These are phyloP conservation scores for Ashinkailepas kermadecensis DNA, from an alignment of 2,888 invertebrate species.

Conservation along the genomic window DNA sequence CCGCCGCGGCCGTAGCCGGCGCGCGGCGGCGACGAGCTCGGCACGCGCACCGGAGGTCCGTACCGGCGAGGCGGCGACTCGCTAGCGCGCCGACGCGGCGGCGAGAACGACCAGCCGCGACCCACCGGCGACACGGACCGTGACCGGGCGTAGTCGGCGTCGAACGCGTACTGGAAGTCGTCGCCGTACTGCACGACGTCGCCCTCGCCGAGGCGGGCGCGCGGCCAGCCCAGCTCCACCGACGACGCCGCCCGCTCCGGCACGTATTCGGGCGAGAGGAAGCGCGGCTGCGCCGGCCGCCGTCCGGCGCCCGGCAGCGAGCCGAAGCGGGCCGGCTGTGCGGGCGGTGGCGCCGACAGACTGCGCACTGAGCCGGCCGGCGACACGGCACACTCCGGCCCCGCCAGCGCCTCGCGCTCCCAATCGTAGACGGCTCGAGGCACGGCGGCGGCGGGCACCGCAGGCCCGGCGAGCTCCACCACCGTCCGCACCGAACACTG, in stretches of 20 bases:
- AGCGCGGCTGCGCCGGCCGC: neutral
- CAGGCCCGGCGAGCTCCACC: conserved; percentile 29
- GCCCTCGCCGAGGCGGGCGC: conserved; percentile 27
- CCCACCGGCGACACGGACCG: neutral
- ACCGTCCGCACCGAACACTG: conserved; percentile 22
- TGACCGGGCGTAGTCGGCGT: neutral
- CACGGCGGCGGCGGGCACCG: conserved; percentile 50
- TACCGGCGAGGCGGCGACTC: neutral
- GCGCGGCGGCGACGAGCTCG: neutral
- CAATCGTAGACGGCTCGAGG: neutral
- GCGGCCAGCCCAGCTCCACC: conserved; percentile 29
- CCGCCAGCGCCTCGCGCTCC: neutral
- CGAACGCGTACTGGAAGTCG: neutral
- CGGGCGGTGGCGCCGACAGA: neutral
- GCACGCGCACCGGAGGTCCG: neutral
- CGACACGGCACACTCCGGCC: conserved; percentile 50
- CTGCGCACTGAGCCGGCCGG: conserved; percentile 48
- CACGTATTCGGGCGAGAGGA: conserved; percentile 33
- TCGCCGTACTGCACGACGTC: neutral
- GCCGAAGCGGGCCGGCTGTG: neutral
- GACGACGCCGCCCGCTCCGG: conserved; percentile 34
- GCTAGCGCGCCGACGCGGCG: neutral
- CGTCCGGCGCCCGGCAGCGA: neutral
- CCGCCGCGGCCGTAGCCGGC: too few species aligned
- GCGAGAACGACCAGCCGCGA: neutral